Evolutionary conservation across 2,888 invertebrate genomes (phyloP), one percentile per base, ranked within the genome.

Genomic region (Aelia acuminata): DNA sequence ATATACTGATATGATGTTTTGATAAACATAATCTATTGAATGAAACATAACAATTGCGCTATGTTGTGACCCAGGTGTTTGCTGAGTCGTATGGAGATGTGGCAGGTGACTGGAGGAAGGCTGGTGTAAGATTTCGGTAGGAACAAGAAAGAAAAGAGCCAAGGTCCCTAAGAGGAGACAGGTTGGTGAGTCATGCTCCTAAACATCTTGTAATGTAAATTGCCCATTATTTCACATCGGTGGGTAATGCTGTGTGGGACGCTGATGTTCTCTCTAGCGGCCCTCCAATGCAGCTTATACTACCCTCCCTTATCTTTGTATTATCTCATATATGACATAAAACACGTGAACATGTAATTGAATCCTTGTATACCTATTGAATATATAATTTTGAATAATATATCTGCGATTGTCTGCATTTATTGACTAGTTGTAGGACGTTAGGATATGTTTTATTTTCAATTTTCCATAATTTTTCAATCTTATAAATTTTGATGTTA

Each of bases 141-240:
- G 80, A 80, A 80, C n/a, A 80, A 80, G 80, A 80, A 47, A 80
- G 80, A 80, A 80, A 80, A 80, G 43, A 47, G 43, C 80, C 80
- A 80, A 80, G 80, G 80, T 43, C 80, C 80, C 43, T 5, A 11
- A 1, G 39, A 39, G 80, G 43, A 43, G 80, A 80, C 80, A 80
- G 80, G 80, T 80, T 80, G n/a, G 10, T 80, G 80, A 80, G 43
- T 80, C 80, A 80, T 47, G 43, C 43, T 47, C 43, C 80, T 80
- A 20, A 80, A 47, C 80, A 80, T 80, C 80, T 80, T 80, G 80
- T 80, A 80, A 80, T 80, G 80, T 80, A 80, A 80, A 80, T 80
- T 80, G 80, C 43, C 80, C 80, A 80, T 80, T 80, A 80, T 80
- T 80, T 80, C 80, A 80, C 80, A 80, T 80, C 80, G 20, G 80